Evolutionary conservation across 2,797 vertebrate species (phyloP).

Genomic region (Gymnocypris eckloni): DNA sequence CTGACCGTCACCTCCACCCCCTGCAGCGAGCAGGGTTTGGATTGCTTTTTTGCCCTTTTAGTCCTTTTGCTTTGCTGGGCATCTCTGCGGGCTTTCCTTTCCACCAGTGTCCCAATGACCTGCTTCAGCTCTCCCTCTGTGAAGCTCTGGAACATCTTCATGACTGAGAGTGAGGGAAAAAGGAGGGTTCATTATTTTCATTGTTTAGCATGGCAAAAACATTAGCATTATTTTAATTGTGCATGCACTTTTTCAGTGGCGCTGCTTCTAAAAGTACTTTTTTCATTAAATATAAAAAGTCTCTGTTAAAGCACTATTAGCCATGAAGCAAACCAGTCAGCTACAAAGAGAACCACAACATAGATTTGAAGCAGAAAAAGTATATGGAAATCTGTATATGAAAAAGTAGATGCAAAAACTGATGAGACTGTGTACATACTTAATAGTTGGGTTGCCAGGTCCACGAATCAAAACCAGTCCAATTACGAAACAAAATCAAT

Average conservation of each 20-base stretch:
- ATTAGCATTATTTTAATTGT: neutral
- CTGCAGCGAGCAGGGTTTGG: conserved; percentile 81
- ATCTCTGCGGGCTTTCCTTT: conserved; percentile 71
- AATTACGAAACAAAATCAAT: too few species aligned
- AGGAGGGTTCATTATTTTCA: neutral
- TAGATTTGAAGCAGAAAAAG: too few species aligned
- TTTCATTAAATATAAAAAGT: neutral
- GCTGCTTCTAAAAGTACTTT: neutral
- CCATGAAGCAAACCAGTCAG: too few species aligned
- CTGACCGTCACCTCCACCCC: conserved; percentile 84
- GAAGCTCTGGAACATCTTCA: conserved; percentile 82
- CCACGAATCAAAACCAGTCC: too few species aligned
- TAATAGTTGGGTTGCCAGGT: too few species aligned
- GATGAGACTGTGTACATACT: too few species aligned
- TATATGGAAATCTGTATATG: too few species aligned
- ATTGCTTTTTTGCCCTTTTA: conserved; percentile 78
- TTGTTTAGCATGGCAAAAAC: neutral
- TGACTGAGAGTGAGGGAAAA: conserved; percentile 63
- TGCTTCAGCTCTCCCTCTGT: conserved; percentile 83
- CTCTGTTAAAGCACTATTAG: too few species aligned
- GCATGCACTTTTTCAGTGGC: neutral
- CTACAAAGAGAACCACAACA: too few species aligned
- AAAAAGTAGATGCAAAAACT: too few species aligned
- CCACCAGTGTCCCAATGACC: conserved; percentile 76
- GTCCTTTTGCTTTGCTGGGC: conserved; percentile 72